These are phyloP conservation scores for Tokudaia muenninki DNA, from an alignment of 2,797 vertebrate genomes.

Conservation along the genomic window DNA sequence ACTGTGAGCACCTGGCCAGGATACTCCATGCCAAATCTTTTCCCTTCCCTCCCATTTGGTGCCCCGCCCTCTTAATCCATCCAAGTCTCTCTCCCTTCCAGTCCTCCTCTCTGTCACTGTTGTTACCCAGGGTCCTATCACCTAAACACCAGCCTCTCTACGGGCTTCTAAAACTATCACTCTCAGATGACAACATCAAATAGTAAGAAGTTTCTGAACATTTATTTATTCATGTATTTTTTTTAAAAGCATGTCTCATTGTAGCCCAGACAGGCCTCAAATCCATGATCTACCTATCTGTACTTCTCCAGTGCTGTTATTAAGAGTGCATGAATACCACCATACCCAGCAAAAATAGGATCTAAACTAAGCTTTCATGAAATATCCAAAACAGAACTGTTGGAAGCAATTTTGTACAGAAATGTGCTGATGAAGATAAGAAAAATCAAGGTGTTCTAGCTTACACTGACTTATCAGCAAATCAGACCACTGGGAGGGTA, in stretches of 20 bases:
- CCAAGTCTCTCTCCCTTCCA: background rate
- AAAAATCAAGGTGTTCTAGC: slow-evolving; percentile 12
- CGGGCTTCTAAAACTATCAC: background rate
- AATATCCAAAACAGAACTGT: slow-evolving; percentile 13
- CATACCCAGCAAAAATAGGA: background rate
- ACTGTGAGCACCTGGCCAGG: background rate
- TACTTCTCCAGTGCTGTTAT: background rate
- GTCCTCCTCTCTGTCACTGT: background rate
- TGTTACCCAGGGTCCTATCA: background rate
- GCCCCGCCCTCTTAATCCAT: background rate
- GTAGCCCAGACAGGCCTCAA: background rate
- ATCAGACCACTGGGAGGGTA: background rate
- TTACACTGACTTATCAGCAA: background rate
- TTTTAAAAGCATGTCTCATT: background rate
- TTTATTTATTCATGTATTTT: background rate
- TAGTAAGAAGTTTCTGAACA: background rate
- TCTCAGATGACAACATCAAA: background rate
- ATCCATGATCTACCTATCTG: background rate
- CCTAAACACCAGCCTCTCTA: background rate
- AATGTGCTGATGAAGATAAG: background rate
- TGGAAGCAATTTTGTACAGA: background rate
- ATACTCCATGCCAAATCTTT: too few relatives aligned
- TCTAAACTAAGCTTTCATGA: slow-evolving; percentile 25
- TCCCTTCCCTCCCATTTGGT: background rate
- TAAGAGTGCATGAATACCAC: background rate